Percentiles rank a stretch among this genome's conserved stretches.
These are phyloP conservation scores for Noctua comes DNA, from an alignment of 2,888 invertebrate genomes.

Conservation along the genomic window DNA sequence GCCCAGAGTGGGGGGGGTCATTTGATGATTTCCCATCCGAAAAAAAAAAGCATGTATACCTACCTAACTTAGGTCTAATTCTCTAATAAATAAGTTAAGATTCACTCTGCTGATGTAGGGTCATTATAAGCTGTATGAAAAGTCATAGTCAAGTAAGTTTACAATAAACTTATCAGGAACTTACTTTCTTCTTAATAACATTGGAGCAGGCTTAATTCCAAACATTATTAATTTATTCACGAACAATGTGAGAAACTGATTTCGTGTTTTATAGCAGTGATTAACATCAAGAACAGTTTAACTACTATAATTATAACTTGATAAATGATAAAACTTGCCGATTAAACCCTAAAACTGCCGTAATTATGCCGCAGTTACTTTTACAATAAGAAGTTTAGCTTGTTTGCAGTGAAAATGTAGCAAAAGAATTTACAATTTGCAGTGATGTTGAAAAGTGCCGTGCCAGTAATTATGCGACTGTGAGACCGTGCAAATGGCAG, in stretches of 20 bases:
- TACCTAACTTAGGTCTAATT: not conserved
- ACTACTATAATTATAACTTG: constrained; percentile 57
- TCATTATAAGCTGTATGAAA: not conserved
- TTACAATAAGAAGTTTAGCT: constrained; percentile 47
- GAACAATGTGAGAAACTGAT: constrained; percentile 26
- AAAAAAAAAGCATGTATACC: too few species aligned
- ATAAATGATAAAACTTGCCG: constrained; percentile 56
- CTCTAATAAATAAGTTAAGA: too few species aligned
- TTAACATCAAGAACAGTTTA: constrained; percentile 51
- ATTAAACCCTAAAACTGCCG: constrained; percentile 42
- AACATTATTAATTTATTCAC: constrained; percentile 30
- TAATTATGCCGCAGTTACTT: constrained; percentile 47
- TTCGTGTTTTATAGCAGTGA: constrained; percentile 40
- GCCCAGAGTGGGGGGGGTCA: too few species aligned
- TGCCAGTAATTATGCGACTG: constrained; percentile 61
- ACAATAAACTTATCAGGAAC: not conserved
- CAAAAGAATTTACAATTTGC: constrained; percentile 56
- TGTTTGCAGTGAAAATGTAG: constrained; percentile 51
- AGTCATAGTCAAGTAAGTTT: not conserved
- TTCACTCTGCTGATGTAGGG: not conserved
- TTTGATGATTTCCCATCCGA: too few species aligned
- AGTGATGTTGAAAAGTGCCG: constrained; percentile 54
- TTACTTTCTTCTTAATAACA: not conserved
- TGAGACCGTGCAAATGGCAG: constrained; percentile 54
- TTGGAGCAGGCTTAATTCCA: not conserved